These are phyloP conservation scores for Nemurella pictetii DNA, from an alignment of 2,888 invertebrate species.

Conservation along the genomic window DNA sequence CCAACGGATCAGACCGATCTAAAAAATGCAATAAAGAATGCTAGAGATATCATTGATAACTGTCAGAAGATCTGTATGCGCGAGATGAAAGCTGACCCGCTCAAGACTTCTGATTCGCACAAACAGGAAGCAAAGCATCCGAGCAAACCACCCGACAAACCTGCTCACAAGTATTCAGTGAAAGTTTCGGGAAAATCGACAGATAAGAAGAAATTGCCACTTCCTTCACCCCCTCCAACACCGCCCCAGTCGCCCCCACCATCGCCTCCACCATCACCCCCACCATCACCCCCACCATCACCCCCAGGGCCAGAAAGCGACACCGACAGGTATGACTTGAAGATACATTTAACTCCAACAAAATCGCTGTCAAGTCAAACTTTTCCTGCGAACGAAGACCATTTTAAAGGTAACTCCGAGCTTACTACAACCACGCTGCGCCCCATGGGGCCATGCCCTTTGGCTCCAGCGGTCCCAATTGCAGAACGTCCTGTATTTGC, in stretches of 20 bases:
- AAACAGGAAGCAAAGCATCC: neutral
- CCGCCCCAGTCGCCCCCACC: neutral
- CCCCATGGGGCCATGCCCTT: neutral
- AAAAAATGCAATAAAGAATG: neutral
- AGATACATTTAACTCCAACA: constrained; percentile 19
- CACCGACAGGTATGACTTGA: neutral
- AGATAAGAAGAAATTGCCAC: too few relatives aligned
- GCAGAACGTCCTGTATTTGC: neutral
- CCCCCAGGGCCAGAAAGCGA: neutral
- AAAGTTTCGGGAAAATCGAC: neutral
- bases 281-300: neutral
- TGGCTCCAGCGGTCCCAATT: neutral
- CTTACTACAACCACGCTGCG: neutral
- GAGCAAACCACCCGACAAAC: neutral
- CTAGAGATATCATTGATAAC: neutral
- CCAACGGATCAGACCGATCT: neutral
- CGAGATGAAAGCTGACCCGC: neutral
- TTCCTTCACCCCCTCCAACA: neutral
- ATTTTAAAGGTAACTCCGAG: neutral
- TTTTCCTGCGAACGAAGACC: neutral
- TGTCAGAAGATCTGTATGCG: neutral
- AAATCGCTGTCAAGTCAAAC: constrained; percentile 5
- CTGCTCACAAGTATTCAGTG: neutral
- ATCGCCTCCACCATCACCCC: neutral
- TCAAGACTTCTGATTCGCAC: neutral